Evolutionary conservation across 2,888 invertebrate genomes (phyloP), one percentile per base, ranked within the genome.

Genomic region (Stratiomys singularior): DNA sequence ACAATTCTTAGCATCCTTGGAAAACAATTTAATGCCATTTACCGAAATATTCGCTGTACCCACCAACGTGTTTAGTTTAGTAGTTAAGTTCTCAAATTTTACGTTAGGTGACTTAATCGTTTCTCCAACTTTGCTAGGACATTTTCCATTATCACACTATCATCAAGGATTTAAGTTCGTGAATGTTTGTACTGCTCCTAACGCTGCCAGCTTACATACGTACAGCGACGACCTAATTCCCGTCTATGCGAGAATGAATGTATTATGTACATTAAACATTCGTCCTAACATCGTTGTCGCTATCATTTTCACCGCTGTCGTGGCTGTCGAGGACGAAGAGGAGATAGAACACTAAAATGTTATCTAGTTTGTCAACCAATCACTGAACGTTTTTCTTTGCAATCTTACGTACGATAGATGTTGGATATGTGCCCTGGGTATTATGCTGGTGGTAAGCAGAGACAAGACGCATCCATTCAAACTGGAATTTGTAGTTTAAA

Each of bases 101-200:
- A 30, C 69, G 46, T 15, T 27, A 69, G 69, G 69, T 47, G 47
- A 69, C 69, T 47, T 69, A 69, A 69, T 69, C 69, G 69, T 46
- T 69, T 69, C 69, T 15, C 47, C n/a, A 69, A 47, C 69, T 47
- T 69, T n/a, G 21, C 25, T 18, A 60, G 25, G 47, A 69, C 69
- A 46, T 69, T 69, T 69, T 69, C 69, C 69, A 69, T 69, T 69
- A 69, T 69, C 69, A 25, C 46, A 13, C 25, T 46, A 67, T 67
- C 21, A 37, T 46, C 44, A 37, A 67, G 44, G 67, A 46, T 44
- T 37, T 64, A 30, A 11, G 21, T 28, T n/a, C n/a, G 64, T 21
- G 37, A 37, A 64, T 64, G n/a, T 64, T 64, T 64, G 64, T n/a
- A n/a, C 30, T 30, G 21, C 64, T 11, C n/a, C 64, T n/a, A n/a